Evolutionary conservation across 37 sponge, comb jelly and placozoan species (phyloP).

Genomic region (Chondrosia reniformis): DNA sequence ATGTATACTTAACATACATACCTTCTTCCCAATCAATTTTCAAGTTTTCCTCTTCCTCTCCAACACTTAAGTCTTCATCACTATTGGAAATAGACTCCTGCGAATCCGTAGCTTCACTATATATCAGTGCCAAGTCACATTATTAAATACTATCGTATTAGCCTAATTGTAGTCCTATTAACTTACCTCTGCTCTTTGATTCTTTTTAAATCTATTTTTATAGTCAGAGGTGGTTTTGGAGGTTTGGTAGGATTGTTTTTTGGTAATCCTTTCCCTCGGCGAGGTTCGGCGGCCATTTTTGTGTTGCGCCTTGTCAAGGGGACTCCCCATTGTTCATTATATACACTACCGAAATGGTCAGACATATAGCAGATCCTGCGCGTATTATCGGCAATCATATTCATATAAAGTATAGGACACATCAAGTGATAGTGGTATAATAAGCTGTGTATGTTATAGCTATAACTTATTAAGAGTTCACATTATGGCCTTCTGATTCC

Average conservation of each 20-base stretch:
- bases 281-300: constrained; percentile 14
- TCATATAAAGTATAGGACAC: no score
- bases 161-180: neutral
- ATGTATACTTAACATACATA: neutral
- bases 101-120: constrained; percentile 7
- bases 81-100: constrained; percentile 2
- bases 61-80: neutral
- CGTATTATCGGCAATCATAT: no score
- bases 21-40: constrained; percentile 14
- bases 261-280: neutral
- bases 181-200: constrained; percentile 15
- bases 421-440: no score
- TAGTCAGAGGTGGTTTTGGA: constrained; percentile 9
- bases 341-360: no score
- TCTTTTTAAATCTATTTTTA: constrained; percentile 15
- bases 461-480: no score
- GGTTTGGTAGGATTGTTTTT: neutral
- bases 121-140: neutral
- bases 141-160: neutral
- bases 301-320: neutral
- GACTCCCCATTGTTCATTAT: no score
- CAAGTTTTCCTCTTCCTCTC: constrained; percentile 2
- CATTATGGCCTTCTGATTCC: no score
- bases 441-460: no score
- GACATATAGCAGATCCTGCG: no score